Base-by-base conservation (phyloP, 1,140 invertebrate genomes). In the Fopius arisanus region DNA sequence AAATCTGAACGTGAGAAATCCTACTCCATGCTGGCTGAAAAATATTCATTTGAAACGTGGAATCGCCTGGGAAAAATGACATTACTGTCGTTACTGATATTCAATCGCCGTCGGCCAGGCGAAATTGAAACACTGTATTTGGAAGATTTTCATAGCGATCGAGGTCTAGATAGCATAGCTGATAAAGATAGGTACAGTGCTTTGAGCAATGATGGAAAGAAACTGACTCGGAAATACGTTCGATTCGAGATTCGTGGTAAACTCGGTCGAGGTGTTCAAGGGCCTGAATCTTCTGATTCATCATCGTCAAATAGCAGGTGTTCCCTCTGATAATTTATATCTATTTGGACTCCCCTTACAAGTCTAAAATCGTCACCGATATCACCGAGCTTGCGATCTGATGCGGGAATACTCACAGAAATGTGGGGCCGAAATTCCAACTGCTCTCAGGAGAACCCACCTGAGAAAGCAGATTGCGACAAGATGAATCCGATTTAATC, bases 391-490 rank as follows among this genome's bases (percentile, higher is more conserved):
- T 33, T 75, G 74, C 23, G 10, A 31, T 3, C 37, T 72, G 1
- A 59, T 75, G 65, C 6, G 74, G 40, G 65, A 72, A 63, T 75
- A 72, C 62, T 33, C 65, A 12, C 9, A 12, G 12, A 21, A 51
- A n/a, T 72, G 69, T 21, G 59, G 43, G 5, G 69, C 66, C 16
- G 40, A 14, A 41, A 59, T 59, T 41, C 74, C 74, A 14, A n/a
- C 72, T 7, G 71, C 23, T 65, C 37, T 72, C n/a, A 16, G 62
- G 1, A 69, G 74, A 1, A 75, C 74, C 5, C 71, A 26, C 0
- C 19, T 75, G 3, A 69, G 74, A 3, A 75, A 72, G 40, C 74
- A 75, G 5, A 68, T 75, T n/a, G 74, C 74, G 14, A 72, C 70
- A 2, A 54, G 16, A 0, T 71, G 74, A 28, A 72, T 72, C 9